Evolutionary conservation across 2,797 vertebrate genomes (phyloP).

Genomic region (Sciurus carolinensis): DNA sequence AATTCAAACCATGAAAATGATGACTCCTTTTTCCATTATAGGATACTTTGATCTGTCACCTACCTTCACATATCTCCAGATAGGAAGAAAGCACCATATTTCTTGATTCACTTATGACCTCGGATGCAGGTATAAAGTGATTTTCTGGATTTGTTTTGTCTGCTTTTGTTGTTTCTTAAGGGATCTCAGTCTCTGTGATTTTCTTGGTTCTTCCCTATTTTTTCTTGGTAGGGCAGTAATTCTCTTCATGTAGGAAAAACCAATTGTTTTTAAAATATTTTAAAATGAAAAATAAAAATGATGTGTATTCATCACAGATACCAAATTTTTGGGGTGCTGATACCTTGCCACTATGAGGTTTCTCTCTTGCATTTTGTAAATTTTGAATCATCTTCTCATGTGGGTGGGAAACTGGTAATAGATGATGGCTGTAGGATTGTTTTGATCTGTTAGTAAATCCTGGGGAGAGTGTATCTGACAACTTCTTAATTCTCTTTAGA

Average conservation of each 20-base stretch:
- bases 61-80: neutral
- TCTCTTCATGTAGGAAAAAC: neutral
- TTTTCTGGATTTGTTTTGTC: neutral
- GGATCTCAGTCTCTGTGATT: neutral
- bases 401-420: neutral
- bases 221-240: neutral
- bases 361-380: neutral
- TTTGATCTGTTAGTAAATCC: neutral
- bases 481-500: neutral
- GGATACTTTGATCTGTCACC: neutral
- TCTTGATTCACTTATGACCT: neutral
- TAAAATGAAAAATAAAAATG: neutral
- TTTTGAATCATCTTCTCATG: neutral
- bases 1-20: neutral
- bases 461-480: neutral
- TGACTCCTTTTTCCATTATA: neutral
- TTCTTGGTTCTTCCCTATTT: neutral
- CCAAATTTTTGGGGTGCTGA: neutral
- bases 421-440: neutral
- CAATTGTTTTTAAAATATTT: neutral
- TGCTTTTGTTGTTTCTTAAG: neutral
- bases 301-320: too few relatives aligned
- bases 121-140: neutral
- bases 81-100: neutral
- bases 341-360: neutral